A percentile compares a stretch with the other conserved stretches of the same genome.
Evolutionary conservation across 2,888 invertebrate genomes (phyloP).

Genomic region (Tenthredo mesomela): DNA sequence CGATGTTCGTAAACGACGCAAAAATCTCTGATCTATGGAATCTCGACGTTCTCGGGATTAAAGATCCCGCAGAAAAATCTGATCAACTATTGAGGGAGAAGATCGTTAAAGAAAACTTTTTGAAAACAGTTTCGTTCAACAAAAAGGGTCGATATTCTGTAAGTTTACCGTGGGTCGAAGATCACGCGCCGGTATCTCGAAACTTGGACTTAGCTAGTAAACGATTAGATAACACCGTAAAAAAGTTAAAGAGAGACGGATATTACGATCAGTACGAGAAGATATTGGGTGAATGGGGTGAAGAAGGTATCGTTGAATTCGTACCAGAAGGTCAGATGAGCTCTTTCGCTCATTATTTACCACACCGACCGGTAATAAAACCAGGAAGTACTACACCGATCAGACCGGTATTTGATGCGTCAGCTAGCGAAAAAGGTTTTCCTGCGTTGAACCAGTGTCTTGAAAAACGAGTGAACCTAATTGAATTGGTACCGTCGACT

Average conservation of each 20-base stretch:
- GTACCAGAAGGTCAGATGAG: slow-evolving; percentile 57
- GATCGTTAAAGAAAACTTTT: slow-evolving; percentile 63
- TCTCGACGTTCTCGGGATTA: slow-evolving; percentile 68
- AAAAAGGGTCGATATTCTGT: slow-evolving; percentile 68
- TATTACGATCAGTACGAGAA: slow-evolving; percentile 57
- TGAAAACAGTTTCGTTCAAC: slow-evolving; percentile 62
- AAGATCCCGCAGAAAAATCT: slow-evolving; percentile 63
- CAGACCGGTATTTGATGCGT: slow-evolving; percentile 66
- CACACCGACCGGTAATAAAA: slow-evolving; percentile 59
- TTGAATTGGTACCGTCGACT: slow-evolving; percentile 59
- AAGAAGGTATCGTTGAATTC: slow-evolving; percentile 63
- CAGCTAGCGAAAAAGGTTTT: slow-evolving; percentile 58
- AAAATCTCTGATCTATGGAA: slow-evolving; percentile 66
- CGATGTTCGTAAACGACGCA: slow-evolving; percentile 59
- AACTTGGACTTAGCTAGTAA: slow-evolving; percentile 64
- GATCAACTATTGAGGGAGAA: slow-evolving; percentile 58
- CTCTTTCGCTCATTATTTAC: slow-evolving; percentile 57
- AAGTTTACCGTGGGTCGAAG: slow-evolving; percentile 67
- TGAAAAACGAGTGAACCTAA: slow-evolving; percentile 61
- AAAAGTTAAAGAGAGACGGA: not conserved
- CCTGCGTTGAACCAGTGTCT: slow-evolving; percentile 64
- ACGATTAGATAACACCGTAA: slow-evolving; percentile 61
- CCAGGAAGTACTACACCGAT: slow-evolving; percentile 59
- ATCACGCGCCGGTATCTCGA: slow-evolving; percentile 64
- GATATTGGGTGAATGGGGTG: slow-evolving; percentile 66